Evolutionary conservation across 2,113 vertebrate genomes (phyloP).

Genomic region (Burhinus oedicnemus): DNA sequence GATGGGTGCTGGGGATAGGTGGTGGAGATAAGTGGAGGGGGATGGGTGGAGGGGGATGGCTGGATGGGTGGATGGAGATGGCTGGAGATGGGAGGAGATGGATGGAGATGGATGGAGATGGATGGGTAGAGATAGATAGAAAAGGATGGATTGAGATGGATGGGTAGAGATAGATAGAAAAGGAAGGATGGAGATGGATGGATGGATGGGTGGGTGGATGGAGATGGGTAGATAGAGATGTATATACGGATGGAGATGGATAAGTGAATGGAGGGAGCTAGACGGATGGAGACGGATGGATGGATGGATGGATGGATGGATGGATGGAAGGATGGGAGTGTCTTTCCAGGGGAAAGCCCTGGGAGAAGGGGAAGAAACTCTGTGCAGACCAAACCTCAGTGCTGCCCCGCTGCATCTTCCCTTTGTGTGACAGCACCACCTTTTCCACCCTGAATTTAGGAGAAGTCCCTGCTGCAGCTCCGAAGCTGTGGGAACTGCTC

Average conservation of each 20-base stretch:
- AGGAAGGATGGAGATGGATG: background rate
- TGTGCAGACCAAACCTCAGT: background rate
- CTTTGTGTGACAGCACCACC: accelerated
- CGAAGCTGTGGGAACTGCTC: background rate
- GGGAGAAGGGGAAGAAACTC: background rate
- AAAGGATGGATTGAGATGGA: too few species aligned
- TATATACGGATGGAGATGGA: background rate
- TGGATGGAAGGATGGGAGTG: background rate
- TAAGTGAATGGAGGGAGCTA: background rate
- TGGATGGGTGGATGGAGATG: background rate
- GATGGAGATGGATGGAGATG: background rate
- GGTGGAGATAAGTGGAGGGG: background rate
- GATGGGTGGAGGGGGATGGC: background rate
- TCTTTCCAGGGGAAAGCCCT: background rate
- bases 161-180: background rate
- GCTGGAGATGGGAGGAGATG: background rate
- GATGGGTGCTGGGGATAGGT: background rate
- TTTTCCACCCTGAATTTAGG: background rate
- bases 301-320: background rate
- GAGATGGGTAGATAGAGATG: background rate
- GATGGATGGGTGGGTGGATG: background rate
- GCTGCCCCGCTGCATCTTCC: background rate
- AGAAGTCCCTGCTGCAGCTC: background rate
- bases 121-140: background rate
- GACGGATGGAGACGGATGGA: background rate